Percentiles rank a stretch among this genome's conserved stretches.
Conservation (phyloP, 2,797 vertebrate genomes). For the Crocodylus rhombifer region DNA sequence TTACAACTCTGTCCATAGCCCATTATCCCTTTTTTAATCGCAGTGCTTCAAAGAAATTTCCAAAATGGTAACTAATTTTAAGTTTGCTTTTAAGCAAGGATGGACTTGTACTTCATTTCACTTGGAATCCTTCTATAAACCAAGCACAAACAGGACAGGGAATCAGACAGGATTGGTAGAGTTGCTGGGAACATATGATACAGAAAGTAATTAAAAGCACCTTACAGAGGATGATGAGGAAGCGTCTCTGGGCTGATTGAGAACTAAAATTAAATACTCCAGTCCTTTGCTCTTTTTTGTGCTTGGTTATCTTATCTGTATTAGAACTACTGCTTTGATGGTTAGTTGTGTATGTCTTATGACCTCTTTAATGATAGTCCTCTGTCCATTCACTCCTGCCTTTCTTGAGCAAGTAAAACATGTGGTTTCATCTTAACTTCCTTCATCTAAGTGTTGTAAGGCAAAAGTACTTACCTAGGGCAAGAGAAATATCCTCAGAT, state of each 20-base stretch:
- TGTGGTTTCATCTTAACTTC: constrained; percentile 19
- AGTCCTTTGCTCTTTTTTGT: neutral
- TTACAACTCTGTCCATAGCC: neutral
- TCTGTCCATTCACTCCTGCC: constrained; percentile 19
- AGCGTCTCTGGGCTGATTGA: neutral
- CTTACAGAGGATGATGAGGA: neutral
- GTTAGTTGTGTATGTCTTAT: constrained; percentile 35
- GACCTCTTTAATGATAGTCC: constrained; percentile 38
- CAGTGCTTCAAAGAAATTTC: neutral
- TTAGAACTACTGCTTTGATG: constrained; percentile 27
- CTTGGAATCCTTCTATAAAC: neutral
- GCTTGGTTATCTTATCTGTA: constrained; percentile 45
- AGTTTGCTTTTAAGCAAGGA: constrained; percentile 3
- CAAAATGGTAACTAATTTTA: neutral
- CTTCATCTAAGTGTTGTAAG: constrained; percentile 13
- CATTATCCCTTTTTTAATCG: neutral
- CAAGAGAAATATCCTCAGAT: neutral
- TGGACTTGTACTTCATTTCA: constrained; percentile 7
- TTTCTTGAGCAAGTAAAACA: constrained; percentile 26
- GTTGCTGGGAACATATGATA: neutral
- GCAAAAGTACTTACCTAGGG: neutral
- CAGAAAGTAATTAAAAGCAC: constrained; percentile 1
- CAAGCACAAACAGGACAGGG: neutral
- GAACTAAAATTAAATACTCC: constrained; percentile 29
- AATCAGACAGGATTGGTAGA: neutral